Evolutionary conservation across 2,797 vertebrate species (phyloP), one percentile per base, ranked within the genome.

Genomic region (Fistularia commersonii): DNA sequence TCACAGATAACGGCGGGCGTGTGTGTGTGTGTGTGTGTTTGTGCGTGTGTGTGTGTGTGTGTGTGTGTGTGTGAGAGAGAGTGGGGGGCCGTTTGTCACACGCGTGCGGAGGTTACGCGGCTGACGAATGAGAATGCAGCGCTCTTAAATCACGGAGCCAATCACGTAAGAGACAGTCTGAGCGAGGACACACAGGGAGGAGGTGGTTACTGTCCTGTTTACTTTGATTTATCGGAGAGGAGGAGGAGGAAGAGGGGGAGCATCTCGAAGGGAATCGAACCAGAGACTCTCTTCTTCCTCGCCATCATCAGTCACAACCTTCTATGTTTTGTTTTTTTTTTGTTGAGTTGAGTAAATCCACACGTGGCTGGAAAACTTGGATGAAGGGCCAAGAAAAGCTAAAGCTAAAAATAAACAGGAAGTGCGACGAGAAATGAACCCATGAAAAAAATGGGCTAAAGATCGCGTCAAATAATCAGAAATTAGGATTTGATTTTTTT

Each of bases 131-230:
- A 76, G 72, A 74, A 73, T 72, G 70, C 65, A 71, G 77, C 12
- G 38, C 77, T 83, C 76, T 73, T 87, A 84, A 89, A 87, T 88
- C 84, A 85, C 76, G 42, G 56, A 82, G 78, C 79, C 80, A 88
- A 89, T 84, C 85, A 83, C 37, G 76, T 71, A 70, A 69, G 64
- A 84, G 81, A 85, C 83, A 81, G 61, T 45, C 68, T 59, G 70
- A 74, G 64, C 52, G 77, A 78, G 79, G 79, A 82, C 72, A 79
- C 79, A 63, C 54, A 69, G 62, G 48, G 65, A 67, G 60, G 76
- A 77, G 70, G 77, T 77, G 84, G 75, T 87, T 86, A 77, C 76
- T 79, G 81, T 83, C 72, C 67, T 70, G 52, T 47, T 73, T 55
- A 70, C 63, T 55, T 61, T 79, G 80, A 88, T 85, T 87, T 79